Evolutionary conservation across 2,888 invertebrate species (phyloP).

Genomic region (Nomada fabriciana): DNA sequence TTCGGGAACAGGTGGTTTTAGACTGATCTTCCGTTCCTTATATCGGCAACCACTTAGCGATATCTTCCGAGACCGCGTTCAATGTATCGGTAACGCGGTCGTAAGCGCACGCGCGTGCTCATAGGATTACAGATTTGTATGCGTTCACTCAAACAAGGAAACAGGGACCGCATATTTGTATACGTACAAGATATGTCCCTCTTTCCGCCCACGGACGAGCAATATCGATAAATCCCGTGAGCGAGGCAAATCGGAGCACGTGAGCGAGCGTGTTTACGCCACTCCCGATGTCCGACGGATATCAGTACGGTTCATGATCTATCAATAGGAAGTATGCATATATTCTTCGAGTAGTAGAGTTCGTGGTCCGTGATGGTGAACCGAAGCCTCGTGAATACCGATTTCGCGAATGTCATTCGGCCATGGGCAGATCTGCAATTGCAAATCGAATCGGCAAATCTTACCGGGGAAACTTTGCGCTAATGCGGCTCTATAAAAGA

Average conservation of each 20-base stretch:
- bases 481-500: background rate
- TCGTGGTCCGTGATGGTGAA: background rate
- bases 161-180: constrained; percentile 31
- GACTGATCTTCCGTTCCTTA: constrained; percentile 77
- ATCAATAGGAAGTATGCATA: background rate
- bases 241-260: constrained; percentile 52
- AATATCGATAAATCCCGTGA: constrained; percentile 57
- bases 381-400: too few relatives aligned
- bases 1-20: constrained; percentile 75
- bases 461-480: background rate
- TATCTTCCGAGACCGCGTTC: constrained; percentile 76
- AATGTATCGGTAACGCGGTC: constrained; percentile 61
- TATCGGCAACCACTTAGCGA: constrained; percentile 81
- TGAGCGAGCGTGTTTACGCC: constrained; percentile 26
- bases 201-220: constrained; percentile 42
- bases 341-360: background rate
- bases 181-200: constrained; percentile 45
- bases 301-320: background rate
- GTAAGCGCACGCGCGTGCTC: constrained; percentile 17
- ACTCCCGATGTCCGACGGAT: constrained; percentile 1
- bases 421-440: background rate
- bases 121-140: constrained; percentile 23
- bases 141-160: constrained; percentile 17
- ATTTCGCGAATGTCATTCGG: background rate
- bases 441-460: too few relatives aligned